Conservation (phyloP, 2,888 invertebrate genomes). For the Phalangium opilio region DNA sequence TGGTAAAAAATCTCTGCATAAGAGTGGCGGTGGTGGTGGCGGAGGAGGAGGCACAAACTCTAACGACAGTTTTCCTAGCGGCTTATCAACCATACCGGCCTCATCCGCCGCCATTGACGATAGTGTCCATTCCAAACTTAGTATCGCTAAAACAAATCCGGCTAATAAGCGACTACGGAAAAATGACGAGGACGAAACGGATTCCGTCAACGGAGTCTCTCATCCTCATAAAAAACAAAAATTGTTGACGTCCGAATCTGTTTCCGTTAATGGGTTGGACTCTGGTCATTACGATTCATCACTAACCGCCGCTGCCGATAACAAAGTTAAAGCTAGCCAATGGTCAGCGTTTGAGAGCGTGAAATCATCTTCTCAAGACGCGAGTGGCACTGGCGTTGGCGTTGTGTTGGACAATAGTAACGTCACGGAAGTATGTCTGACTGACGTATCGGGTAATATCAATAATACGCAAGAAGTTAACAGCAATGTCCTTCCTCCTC, state of each 20-base stretch:
- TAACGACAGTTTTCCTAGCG: slow-evolving; percentile 9
- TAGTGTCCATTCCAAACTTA: slow-evolving; percentile 15
- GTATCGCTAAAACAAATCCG: slow-evolving; percentile 30
- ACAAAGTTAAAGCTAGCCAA: slow-evolving; percentile 12
- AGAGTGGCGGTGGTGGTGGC: slow-evolving; percentile 1
- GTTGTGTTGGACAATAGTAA: slow-evolving; percentile 2
- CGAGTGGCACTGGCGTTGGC: no score
- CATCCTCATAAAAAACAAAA: slow-evolving; percentile 14
- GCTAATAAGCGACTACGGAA: slow-evolving; percentile 40
- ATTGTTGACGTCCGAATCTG: slow-evolving; percentile 1
- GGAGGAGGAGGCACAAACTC: slow-evolving; percentile 2
- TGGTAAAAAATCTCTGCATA: slow-evolving; percentile 2
- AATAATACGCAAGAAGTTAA: no score
- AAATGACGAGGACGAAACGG: slow-evolving; percentile 21
- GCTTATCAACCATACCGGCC: slow-evolving; percentile 5
- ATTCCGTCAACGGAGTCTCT: slow-evolving; percentile 9
- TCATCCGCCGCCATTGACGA: slow-evolving; percentile 8
- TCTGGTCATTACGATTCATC: slow-evolving; percentile 6
- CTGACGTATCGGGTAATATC: slow-evolving; percentile 11
- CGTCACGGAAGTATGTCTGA: slow-evolving; percentile 5
- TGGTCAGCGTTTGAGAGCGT: slow-evolving; percentile 12
- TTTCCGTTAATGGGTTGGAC: slow-evolving; percentile 16
- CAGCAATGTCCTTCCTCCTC: background rate
- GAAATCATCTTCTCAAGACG: slow-evolving; percentile 8
- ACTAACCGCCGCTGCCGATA: background rate